Evolutionary conservation across 2,888 invertebrate species (phyloP), one percentile per base, ranked within the genome.

Genomic region (Drosophila trichaetosa): DNA sequence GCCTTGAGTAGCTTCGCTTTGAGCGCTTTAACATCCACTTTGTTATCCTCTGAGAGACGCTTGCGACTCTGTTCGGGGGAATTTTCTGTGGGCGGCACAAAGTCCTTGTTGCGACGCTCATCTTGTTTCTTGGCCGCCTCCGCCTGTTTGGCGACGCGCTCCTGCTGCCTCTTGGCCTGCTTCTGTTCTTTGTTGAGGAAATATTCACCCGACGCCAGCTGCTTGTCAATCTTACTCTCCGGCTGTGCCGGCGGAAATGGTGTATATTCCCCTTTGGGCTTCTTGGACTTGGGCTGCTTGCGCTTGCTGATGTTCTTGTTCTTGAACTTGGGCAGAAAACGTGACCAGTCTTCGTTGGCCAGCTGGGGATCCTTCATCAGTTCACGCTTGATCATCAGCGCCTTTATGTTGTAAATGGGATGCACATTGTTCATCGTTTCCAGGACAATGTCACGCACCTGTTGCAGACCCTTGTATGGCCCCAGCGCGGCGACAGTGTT

Each of bases 351-450:
- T 93, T 99, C 98, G 93, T 97, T 96, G 92, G 96, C 97, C 63
- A 99, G 92, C 89, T 96, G 96, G 0, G 98, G 97, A 94, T 99
- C 98, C 93, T 98, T 99, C 87, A 97, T 96, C 65, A 99, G 93
- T 93, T 99, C 99, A 82, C 96, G 95, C 92, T 99, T 99, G 59
- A 99, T 99, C 99, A 99, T 99, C 59, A 99, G 93, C 3, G 98
- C 97, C 94, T 99, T 97, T 2, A 99, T 98, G 90, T 99, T 99
- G 91, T 99, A 99, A 92, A 99, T 98, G 1, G 99, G 99, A 94
- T 99, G 99, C 64, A 99, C 95, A 93, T 99, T 99, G 91, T 97
- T 98, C 99, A 99, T 99, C 0, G 99, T 99, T 86, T 99, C 99
- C 91, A 97, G 96, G 2, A 98, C 97, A 87, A 99, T 97, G 83